phyloP scores from a whole-genome alignment of 2,113 vertebrate genomes.

The Alaudala cheleensis region DNA sequence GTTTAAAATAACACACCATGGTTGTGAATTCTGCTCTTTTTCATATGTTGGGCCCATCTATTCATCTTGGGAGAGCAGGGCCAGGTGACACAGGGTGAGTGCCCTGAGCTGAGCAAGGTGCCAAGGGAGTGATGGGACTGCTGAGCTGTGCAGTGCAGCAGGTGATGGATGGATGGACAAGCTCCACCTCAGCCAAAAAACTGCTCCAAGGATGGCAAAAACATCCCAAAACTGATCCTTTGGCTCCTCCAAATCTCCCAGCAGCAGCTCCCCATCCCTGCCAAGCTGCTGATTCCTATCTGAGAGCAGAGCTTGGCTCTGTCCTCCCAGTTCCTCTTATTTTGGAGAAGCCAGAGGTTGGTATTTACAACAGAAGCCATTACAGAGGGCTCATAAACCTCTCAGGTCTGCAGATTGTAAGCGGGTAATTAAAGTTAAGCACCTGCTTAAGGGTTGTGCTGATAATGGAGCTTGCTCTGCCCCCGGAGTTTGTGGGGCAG shows the following conservation, averaged over 20 bases:
- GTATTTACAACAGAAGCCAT: slow-evolving; percentile 15
- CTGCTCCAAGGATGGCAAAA: neutral
- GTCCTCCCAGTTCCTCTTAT: neutral
- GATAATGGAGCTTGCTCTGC: neutral
- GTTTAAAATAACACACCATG: neutral
- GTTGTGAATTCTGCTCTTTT: neutral
- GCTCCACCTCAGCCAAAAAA: neutral
- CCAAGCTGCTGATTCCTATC: neutral
- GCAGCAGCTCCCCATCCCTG: neutral
- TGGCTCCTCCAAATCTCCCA: neutral
- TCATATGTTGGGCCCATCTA: fast-evolving
- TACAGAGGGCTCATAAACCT: slow-evolving; percentile 13
- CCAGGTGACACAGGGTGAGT: fast-evolving
- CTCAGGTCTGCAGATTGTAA: slow-evolving; percentile 1
- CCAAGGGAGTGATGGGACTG: fast-evolving
- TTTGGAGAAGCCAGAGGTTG: neutral
- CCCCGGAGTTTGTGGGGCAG: neutral
- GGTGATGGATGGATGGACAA: fast-evolving
- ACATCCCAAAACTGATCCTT: neutral
- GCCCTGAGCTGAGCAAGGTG: neutral
- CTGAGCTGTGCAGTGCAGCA: neutral
- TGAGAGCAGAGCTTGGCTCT: neutral
- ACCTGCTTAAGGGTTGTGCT: neutral
- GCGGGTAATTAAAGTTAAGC: slow-evolving; percentile 28
- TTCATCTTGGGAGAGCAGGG: neutral